phyloP scores from a whole-genome alignment of 2,888 invertebrate species.

The Agonopterix heracliana region DNA sequence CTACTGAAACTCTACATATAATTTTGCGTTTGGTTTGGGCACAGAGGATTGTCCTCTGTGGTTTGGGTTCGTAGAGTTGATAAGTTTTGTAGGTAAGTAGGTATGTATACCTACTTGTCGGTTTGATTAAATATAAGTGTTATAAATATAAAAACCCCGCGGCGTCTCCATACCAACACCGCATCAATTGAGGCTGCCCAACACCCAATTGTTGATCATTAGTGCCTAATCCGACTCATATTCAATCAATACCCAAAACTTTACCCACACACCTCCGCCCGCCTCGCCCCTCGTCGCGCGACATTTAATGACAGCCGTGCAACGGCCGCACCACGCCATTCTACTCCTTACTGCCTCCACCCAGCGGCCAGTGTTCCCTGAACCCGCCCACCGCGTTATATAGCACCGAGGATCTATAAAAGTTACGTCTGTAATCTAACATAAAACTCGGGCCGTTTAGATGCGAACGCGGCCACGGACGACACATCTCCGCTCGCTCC shows the following conservation, averaged over 20 bases:
- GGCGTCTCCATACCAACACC: conserved; percentile 1
- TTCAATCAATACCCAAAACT: conserved; percentile 77
- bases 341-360: conserved; percentile 47
- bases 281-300: conserved; percentile 70
- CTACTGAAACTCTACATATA: no score
- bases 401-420: conserved; percentile 77
- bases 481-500: conserved; percentile 75
- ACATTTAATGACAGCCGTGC: conserved; percentile 77
- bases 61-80: no score
- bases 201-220: conserved; percentile 72
- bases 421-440: conserved; percentile 77
- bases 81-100: no score
- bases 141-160: not conserved
- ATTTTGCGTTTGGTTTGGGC: no score
- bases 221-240: conserved; percentile 73
- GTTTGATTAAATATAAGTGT: no score
- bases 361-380: conserved; percentile 59
- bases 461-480: conserved; percentile 76
- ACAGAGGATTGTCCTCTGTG: no score
- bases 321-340: conserved; percentile 48
- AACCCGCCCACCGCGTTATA: conserved; percentile 71
- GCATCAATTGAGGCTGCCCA: conserved; percentile 28
- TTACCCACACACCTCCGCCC: conserved; percentile 72
- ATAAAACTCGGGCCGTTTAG: conserved; percentile 77
- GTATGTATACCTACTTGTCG: no score